Evolutionary conservation across 2,797 vertebrate species (phyloP).

Genomic region (Enteromius viviparus): DNA sequence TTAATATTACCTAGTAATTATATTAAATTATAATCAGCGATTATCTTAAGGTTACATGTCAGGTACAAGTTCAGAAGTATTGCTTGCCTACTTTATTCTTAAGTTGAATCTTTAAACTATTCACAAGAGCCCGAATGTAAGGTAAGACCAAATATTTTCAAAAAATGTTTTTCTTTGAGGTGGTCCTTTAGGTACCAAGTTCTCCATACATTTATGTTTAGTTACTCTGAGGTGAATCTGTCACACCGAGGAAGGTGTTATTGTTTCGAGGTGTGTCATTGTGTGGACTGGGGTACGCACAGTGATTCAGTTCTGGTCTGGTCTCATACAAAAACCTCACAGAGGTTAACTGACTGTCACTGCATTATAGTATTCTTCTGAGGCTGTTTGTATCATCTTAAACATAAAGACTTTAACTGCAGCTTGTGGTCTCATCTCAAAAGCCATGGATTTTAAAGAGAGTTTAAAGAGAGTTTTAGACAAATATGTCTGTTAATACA

Average conservation of each 20-base stretch:
- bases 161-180: neutral
- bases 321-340: slow-evolving; percentile 54
- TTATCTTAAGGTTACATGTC: neutral
- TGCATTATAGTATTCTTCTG: neutral
- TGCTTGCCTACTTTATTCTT: neutral
- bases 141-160: neutral
- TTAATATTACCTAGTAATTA: too few relatives aligned
- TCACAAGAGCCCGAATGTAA: neutral
- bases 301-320: slow-evolving; percentile 3
- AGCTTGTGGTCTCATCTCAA: neutral
- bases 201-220: neutral
- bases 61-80: neutral
- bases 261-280: slow-evolving; percentile 38
- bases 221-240: neutral
- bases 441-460: neutral
- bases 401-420: neutral
- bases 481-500: neutral
- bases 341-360: neutral
- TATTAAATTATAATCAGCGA: too few relatives aligned
- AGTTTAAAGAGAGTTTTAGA: neutral
- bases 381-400: neutral
- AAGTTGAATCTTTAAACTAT: neutral
- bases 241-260: slow-evolving; percentile 35
- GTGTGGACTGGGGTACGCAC: slow-evolving; percentile 49
- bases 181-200: neutral